phyloP scores from a whole-genome alignment of 2,888 invertebrate species.

The Erebia ligea region DNA sequence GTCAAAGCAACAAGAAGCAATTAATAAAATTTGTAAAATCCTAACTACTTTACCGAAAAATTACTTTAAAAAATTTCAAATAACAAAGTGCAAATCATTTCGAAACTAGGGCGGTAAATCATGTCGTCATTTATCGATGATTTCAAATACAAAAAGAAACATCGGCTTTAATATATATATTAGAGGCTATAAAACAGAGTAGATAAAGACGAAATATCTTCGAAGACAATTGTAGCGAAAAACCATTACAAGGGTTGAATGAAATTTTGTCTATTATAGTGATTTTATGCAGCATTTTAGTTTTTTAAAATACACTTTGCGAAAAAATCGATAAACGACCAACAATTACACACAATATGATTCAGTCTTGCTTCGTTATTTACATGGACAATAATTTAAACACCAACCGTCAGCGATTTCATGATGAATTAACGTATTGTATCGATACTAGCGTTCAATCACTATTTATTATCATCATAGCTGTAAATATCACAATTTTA shows the following conservation, averaged over 20 bases:
- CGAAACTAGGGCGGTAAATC: slow-evolving; percentile 33
- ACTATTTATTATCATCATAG: slow-evolving; percentile 31
- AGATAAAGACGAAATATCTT: not conserved
- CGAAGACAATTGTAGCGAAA: not conserved
- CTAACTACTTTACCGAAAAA: slow-evolving; percentile 30
- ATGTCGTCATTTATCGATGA: slow-evolving; percentile 25
- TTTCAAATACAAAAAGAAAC: slow-evolving; percentile 15
- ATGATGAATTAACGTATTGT: slow-evolving; percentile 35
- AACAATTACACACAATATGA: slow-evolving; percentile 35
- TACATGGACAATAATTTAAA: slow-evolving; percentile 65
- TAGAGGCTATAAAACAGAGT: not conserved
- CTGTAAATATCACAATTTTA: slow-evolving; percentile 41
- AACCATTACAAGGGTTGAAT: too few species aligned
- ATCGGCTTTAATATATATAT: not conserved
- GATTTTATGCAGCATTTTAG: too few species aligned
- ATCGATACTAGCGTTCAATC: slow-evolving; percentile 26
- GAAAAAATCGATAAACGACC: slow-evolving; percentile 30
- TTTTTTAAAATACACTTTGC: slow-evolving; percentile 1
- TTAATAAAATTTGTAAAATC: slow-evolving; percentile 35
- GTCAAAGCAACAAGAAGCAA: slow-evolving; percentile 53
- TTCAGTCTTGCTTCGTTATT: slow-evolving; percentile 76
- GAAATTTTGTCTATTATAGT: too few species aligned
- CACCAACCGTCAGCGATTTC: slow-evolving; percentile 26
- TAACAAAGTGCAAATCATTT: slow-evolving; percentile 37
- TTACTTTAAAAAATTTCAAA: slow-evolving; percentile 30